phyloP scores from a whole-genome alignment of 2,113 vertebrate genomes.

The Thryonomys swinderianus region DNA sequence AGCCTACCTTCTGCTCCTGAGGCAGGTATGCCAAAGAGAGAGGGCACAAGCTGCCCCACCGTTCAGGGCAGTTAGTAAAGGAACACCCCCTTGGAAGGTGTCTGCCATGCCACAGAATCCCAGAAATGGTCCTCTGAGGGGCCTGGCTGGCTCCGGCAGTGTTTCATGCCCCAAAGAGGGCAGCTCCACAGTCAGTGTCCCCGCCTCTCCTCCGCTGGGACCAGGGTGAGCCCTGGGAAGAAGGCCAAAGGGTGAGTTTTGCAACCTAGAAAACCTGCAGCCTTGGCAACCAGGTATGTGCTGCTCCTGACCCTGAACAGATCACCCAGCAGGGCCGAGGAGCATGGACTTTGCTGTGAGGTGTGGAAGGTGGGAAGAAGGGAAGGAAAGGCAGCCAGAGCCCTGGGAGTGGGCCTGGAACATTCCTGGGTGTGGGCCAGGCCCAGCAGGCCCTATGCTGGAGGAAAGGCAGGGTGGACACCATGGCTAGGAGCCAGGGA shows the following conservation, averaged over 20 bases:
- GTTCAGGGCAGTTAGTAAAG: not conserved
- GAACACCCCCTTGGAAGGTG: accelerated
- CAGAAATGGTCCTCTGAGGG: not conserved
- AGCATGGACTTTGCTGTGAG: conserved; percentile 60
- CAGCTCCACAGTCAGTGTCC: not conserved
- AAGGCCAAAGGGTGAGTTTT: not conserved
- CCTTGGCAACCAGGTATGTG: conserved; percentile 21
- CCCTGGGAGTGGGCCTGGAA: not conserved
- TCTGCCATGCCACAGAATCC: not conserved
- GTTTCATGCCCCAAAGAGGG: not conserved
- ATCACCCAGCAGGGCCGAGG: not conserved
- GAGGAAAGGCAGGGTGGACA: not conserved
- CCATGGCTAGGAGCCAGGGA: not conserved
- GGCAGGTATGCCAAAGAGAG: not conserved
- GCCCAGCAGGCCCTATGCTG: not conserved
- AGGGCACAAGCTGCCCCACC: no score
- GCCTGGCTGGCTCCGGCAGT: not conserved
- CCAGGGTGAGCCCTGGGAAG: not conserved
- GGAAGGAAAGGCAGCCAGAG: not conserved
- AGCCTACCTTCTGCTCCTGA: not conserved
- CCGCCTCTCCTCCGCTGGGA: not conserved
- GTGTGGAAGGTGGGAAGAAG: not conserved
- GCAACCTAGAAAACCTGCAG: not conserved
- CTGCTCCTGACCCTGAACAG: not conserved
- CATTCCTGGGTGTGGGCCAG: not conserved